A percentile compares a stretch with the other conserved stretches of the same genome.
Conservation (phyloP, 2,888 invertebrate species). For the Tethea ocularis region DNA sequence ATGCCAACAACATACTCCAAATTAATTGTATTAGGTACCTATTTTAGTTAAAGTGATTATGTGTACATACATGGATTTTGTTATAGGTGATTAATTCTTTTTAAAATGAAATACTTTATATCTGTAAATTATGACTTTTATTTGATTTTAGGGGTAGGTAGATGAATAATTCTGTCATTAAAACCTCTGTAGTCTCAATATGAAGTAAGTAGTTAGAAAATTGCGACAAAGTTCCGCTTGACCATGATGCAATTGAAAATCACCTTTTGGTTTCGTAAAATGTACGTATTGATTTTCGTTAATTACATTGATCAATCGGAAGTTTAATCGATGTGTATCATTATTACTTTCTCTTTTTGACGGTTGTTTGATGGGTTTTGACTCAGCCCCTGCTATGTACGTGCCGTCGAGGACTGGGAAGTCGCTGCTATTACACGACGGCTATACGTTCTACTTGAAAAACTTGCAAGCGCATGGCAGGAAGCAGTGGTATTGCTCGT, state of each 20-base stretch:
- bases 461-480: slow-evolving; percentile 76
- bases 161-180: neutral
- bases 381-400: slow-evolving; percentile 75
- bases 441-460: slow-evolving; percentile 79
- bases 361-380: slow-evolving; percentile 30
- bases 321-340: slow-evolving; percentile 23
- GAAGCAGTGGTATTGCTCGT: slow-evolving; percentile 81
- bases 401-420: slow-evolving; percentile 81
- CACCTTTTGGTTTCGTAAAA: slow-evolving; percentile 9
- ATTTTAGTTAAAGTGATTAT: too few relatives aligned
- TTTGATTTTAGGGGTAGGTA: neutral
- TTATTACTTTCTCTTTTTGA: slow-evolving; percentile 14
- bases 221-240: slow-evolving; percentile 18
- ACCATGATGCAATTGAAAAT: slow-evolving; percentile 22
- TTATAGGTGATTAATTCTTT: too few relatives aligned
- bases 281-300: slow-evolving; percentile 5
- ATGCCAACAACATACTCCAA: too few relatives aligned
- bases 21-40: too few relatives aligned
- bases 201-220: neutral
- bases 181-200: neutral
- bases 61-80: too few relatives aligned
- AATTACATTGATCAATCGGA: slow-evolving; percentile 22
- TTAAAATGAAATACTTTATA: neutral
- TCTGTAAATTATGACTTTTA: neutral
- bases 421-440: slow-evolving; percentile 74